Conservation (phyloP, 2,113 vertebrate species). For the Proteles cristata region DNA sequence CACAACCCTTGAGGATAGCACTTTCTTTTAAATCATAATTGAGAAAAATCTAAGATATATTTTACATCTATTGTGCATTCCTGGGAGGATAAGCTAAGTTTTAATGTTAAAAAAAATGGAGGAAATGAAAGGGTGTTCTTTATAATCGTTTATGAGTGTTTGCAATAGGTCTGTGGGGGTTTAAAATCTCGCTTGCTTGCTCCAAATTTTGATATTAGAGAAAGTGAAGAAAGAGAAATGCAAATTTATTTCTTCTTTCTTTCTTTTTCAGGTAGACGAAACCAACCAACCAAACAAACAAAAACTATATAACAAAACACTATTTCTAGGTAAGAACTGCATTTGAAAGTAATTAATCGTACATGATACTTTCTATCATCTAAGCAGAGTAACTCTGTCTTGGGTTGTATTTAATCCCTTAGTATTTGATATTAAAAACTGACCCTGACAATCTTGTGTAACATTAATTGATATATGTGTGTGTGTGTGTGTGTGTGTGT, state of each 20-base stretch:
- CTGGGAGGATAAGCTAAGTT: constrained; percentile 13
- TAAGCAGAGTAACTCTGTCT: background rate
- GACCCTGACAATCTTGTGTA: background rate
- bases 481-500: background rate
- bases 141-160: constrained; percentile 1
- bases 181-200: background rate
- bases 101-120: constrained; percentile 52
- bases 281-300: background rate
- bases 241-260: background rate
- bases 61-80: background rate
- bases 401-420: background rate
- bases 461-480: constrained; percentile 18
- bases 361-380: background rate
- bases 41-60: constrained; percentile 46
- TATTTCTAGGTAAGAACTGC: background rate
- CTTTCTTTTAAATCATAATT: constrained; percentile 10
- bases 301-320: background rate
- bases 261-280: constrained; percentile 14
- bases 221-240: background rate
- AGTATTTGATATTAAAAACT: constrained; percentile 31
- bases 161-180: background rate
- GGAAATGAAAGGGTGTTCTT: constrained; percentile 10
- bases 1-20: background rate
- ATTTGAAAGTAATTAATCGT: constrained; percentile 18
- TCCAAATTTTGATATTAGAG: constrained; percentile 1